A percentile compares a stretch with the other conserved stretches of the same genome.
These are phyloP conservation scores for Acholoe squamosa DNA, from an alignment of 2,888 invertebrate species.

Conservation along the genomic window DNA sequence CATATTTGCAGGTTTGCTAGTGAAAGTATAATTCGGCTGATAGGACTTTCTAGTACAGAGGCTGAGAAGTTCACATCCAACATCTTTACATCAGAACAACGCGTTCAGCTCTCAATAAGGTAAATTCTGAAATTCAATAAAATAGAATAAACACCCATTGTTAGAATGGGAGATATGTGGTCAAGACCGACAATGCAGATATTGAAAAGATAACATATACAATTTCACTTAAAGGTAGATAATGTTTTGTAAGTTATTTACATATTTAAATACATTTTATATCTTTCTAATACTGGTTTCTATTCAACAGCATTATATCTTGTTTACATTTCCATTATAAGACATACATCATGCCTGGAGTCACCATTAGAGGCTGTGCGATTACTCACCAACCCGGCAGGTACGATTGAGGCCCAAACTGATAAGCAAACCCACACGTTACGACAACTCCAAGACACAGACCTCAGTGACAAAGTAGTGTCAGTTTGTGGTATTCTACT, in stretches of 20 bases:
- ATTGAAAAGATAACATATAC: too few species aligned
- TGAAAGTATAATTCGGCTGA: slow-evolving; percentile 72
- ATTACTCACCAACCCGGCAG: slow-evolving; percentile 30
- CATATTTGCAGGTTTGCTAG: slow-evolving; percentile 74
- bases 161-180: too few species aligned
- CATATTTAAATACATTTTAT: too few species aligned
- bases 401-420: not conserved
- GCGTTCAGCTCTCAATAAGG: slow-evolving; percentile 38
- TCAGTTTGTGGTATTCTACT: slow-evolving; percentile 68
- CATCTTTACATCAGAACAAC: slow-evolving; percentile 47
- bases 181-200: too few species aligned
- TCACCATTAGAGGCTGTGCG: slow-evolving; percentile 17
- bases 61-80: not conserved
- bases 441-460: slow-evolving; percentile 70
- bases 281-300: too few species aligned
- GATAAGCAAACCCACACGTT: slow-evolving; percentile 67
- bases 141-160: too few species aligned
- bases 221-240: too few species aligned
- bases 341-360: not conserved
- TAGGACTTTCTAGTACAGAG: slow-evolving; percentile 73
- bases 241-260: too few species aligned
- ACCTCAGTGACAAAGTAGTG: slow-evolving; percentile 69
- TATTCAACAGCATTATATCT: too few species aligned
- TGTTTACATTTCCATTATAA: not conserved
- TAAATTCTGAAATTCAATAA: not conserved